Conservation (phyloP, 2,888 invertebrate species). For the Atrina japonica region DNA sequence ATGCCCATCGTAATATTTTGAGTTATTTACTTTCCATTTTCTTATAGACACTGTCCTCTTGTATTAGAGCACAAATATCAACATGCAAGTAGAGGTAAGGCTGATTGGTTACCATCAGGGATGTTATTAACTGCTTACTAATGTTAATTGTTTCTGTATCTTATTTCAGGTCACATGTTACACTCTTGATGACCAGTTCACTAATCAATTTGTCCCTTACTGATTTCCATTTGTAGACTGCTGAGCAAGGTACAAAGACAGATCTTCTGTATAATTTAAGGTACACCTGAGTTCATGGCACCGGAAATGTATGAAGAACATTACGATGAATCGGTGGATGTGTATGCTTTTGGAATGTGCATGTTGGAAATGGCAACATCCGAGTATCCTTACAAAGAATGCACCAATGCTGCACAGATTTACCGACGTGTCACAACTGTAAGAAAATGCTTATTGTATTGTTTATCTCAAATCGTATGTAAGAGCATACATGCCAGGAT, state of each 20-base stretch:
- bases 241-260: conserved; percentile 34
- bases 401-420: conserved; percentile 98
- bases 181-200: not conserved
- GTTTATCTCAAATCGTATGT: too few species aligned
- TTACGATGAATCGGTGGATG: conserved; percentile 99
- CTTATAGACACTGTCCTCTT: too few species aligned
- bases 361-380: conserved; percentile 99
- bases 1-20: too few species aligned
- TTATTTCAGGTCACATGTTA: too few species aligned
- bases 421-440: conserved; percentile 99
- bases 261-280: conserved; percentile 80
- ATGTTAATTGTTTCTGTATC: too few species aligned
- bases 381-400: conserved; percentile 99
- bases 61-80: too few species aligned
- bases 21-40: too few species aligned
- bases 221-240: conserved; percentile 47
- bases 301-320: conserved; percentile 99
- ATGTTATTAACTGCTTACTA: too few species aligned
- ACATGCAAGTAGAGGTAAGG: too few species aligned
- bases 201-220: conserved; percentile 46
- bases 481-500: too few species aligned
- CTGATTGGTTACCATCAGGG: too few species aligned
- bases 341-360: conserved; percentile 99
- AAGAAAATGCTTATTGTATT: conserved; percentile 79
- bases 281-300: conserved; percentile 98